Conservation (phyloP, 2,888 invertebrate species). For the Empis livida region DNA sequence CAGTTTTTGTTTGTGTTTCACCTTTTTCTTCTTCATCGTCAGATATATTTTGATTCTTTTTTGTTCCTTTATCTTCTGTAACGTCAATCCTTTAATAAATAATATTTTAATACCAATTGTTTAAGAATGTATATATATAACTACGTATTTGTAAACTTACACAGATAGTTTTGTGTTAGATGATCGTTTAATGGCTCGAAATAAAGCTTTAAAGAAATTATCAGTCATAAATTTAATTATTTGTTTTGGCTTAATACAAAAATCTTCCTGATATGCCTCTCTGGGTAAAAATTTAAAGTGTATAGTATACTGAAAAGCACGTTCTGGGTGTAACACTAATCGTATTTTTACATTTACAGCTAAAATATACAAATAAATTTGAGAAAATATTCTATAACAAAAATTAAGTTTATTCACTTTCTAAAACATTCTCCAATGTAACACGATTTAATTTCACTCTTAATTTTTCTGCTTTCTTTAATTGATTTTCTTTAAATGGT, state of each 20-base stretch:
- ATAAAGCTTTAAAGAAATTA: conserved; percentile 54
- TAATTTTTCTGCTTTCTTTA: conserved; percentile 50
- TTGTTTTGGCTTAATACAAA: conserved; percentile 52
- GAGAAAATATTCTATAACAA: not conserved
- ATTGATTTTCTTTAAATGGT: conserved; percentile 52
- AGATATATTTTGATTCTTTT: conserved; percentile 27
- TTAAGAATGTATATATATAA: not conserved
- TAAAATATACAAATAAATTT: conserved; percentile 12
- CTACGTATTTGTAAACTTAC: conserved; percentile 16
- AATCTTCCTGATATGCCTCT: conserved; percentile 58
- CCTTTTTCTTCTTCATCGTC: conserved; percentile 28
- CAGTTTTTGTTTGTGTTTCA: conserved; percentile 33
- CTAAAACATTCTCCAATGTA: conserved; percentile 63
- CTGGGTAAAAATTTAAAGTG: conserved; percentile 62
- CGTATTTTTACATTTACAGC: conserved; percentile 27
- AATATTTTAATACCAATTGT: not conserved
- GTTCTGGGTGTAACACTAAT: conserved; percentile 41
- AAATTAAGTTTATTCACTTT: conserved; percentile 32
- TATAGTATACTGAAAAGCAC: conserved; percentile 51
- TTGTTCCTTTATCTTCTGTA: conserved; percentile 22
- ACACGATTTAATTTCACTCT: conserved; percentile 64
- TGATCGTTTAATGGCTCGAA: conserved; percentile 46
- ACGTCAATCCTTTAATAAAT: conserved; percentile 32
- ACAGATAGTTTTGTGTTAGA: conserved; percentile 38
- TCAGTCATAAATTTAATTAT: conserved; percentile 64